Conservation (phyloP, 2,113 vertebrate genomes). For the Carassius gibelio region DNA sequence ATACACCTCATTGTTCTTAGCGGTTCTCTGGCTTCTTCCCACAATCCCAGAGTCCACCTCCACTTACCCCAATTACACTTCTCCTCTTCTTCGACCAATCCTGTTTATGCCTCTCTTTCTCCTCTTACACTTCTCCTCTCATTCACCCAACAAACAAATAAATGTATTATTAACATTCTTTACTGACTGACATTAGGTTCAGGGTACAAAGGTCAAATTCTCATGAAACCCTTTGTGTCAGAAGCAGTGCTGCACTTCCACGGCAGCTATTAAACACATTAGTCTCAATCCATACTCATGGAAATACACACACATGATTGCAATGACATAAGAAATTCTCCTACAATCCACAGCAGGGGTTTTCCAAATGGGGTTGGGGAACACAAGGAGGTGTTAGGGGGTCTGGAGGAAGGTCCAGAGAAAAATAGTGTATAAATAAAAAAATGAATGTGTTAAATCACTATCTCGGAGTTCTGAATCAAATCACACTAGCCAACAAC, state of each 20-base stretch:
- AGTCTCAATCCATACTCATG: background rate
- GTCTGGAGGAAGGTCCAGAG: background rate
- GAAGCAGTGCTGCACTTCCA: background rate
- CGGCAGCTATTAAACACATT: conserved; percentile 13
- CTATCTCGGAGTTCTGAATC: background rate
- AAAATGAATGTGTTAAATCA: background rate
- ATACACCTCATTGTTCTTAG: conserved; percentile 57
- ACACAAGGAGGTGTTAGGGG: background rate
- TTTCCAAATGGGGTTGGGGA: background rate
- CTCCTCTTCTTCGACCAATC: background rate
- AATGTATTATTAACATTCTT: conserved; percentile 52
- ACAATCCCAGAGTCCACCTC: conserved; percentile 25
- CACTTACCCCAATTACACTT: conserved; percentile 19
- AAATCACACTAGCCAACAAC: conserved; percentile 1
- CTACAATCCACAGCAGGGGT: background rate
- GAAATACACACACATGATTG: background rate
- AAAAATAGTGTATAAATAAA: too few species aligned
- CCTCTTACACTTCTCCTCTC: conserved; percentile 29
- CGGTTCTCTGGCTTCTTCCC: conserved; percentile 37
- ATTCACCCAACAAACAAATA: conserved; percentile 24
- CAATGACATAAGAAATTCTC: background rate
- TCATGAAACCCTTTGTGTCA: background rate
- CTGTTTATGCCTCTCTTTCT: conserved; percentile 21
- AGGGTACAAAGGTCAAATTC: conserved; percentile 28
- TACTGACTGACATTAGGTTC: conserved; percentile 20